These are phyloP conservation scores for Novumbra hubbsi DNA, from an alignment of 2,797 vertebrate species.

Conservation along the genomic window DNA sequence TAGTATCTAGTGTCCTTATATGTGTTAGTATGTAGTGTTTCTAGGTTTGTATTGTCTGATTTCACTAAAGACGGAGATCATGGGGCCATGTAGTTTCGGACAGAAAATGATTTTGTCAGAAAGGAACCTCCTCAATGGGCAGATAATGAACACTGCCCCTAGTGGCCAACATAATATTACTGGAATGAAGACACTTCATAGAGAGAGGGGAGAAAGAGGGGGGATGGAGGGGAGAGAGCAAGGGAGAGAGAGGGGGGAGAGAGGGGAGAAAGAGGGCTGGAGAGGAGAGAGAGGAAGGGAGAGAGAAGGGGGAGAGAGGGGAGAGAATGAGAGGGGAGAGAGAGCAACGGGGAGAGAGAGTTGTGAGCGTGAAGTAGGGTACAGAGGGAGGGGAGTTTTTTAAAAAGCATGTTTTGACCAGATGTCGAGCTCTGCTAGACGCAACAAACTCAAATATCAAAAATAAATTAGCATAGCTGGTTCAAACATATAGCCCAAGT, in stretches of 20 bases:
- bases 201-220: no score
- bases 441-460: slow-evolving; percentile 56
- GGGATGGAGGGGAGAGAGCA: no score
- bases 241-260: no score
- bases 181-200: not conserved
- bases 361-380: not conserved
- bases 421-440: slow-evolving; percentile 62
- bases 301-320: no score
- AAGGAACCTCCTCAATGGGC: not conserved
- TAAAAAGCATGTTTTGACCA: slow-evolving; percentile 51
- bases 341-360: not conserved
- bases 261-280: no score
- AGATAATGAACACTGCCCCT: not conserved
- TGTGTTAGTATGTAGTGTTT: not conserved
- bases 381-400: not conserved
- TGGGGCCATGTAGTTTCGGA: not conserved
- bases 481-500: no score
- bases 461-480: slow-evolving; percentile 60
- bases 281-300: not conserved
- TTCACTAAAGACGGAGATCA: slow-evolving; percentile 11
- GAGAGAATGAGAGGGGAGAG: no score
- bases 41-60: not conserved
- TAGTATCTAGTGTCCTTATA: not conserved
- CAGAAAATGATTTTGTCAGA: not conserved
- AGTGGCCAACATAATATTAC: not conserved